phyloP scores from a whole-genome alignment of 2,113 vertebrate genomes.

The Colinus virginianus region DNA sequence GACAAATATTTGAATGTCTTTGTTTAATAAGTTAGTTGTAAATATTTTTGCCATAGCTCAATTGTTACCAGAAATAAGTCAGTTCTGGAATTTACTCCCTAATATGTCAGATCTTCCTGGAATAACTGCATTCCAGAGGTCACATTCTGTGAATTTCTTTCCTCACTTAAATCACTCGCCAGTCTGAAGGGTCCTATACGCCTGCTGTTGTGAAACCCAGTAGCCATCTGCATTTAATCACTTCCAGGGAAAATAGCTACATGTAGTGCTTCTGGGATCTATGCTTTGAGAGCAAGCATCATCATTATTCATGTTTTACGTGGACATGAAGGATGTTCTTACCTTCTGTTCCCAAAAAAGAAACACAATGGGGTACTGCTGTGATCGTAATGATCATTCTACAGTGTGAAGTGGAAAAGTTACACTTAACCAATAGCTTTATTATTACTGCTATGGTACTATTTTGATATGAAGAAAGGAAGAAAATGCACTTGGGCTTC shows the following conservation, averaged over 20 bases:
- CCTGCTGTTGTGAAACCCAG: background rate
- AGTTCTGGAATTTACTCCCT: slow-evolving; percentile 40
- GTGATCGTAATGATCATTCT: background rate
- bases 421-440: background rate
- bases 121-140: slow-evolving; percentile 60
- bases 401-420: background rate
- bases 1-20: slow-evolving; percentile 42
- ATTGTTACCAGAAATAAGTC: slow-evolving; percentile 64
- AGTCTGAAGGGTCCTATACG: slow-evolving; percentile 41
- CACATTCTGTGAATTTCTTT: slow-evolving; percentile 65
- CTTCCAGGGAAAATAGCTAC: background rate
- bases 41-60: slow-evolving; percentile 37
- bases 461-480: background rate
- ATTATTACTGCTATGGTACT: background rate
- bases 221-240: slow-evolving; percentile 64
- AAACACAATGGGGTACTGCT: background rate
- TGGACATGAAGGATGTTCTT: background rate
- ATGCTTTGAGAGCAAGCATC: background rate
- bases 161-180: slow-evolving; percentile 60
- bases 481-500: background rate
- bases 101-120: slow-evolving; percentile 58
- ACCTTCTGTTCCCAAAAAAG: background rate
- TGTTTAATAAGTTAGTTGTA: slow-evolving; percentile 25
- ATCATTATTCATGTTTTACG: background rate
- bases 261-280: background rate